Evolutionary conservation across 2,888 invertebrate species (phyloP), one percentile per base, ranked within the genome.

Genomic region (Torymus texanus): DNA sequence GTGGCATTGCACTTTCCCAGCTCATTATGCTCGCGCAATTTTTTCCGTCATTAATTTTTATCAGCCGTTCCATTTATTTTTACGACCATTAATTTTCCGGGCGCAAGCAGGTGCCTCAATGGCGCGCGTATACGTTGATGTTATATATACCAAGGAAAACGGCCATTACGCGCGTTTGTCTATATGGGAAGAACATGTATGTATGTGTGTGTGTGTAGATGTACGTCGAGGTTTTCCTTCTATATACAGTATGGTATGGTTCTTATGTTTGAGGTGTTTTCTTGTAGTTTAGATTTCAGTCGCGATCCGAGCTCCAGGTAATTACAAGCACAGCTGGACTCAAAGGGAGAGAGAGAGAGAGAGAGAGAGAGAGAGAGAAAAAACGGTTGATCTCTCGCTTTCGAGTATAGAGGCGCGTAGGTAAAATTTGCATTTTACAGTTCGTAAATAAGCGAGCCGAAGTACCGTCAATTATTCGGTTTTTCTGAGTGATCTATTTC

Each of bases 21-120:
- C 79, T 79, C 72, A 79, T 79, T 75, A 79, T 79, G 59, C 73
- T 14, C 11, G 14, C n/a, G 66, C 79, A 79, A 79, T 79, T 79
- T 75, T 75, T 75, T 75, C 75, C 72, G 67, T 79, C 79, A 79
- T 79, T 79, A 79, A 79, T 79, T 79, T 79, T 79, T 79, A 79
- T 79, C 79, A 79, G 79, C 18, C 79, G 77, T 80, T 74, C 59
- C 77, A 80, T 80, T 77, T 77, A 77, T 70, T 80, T 80, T 77
- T 77, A 80, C 63, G 80, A 74, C 55, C 77, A 70, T 80, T 80
- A 77, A 80, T 77, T 80, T 80, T 80, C 77, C 79, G 75, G 71
- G 14, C 50, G 70, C 68, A 50, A 58, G 70, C 63, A 18, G 55
- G 67, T 67, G 75, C 29, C 24, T 51, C 29, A 14, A 29, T 50